Evolutionary conservation across 2,888 invertebrate species (phyloP).

Genomic region (Trachelus iudaicus): DNA sequence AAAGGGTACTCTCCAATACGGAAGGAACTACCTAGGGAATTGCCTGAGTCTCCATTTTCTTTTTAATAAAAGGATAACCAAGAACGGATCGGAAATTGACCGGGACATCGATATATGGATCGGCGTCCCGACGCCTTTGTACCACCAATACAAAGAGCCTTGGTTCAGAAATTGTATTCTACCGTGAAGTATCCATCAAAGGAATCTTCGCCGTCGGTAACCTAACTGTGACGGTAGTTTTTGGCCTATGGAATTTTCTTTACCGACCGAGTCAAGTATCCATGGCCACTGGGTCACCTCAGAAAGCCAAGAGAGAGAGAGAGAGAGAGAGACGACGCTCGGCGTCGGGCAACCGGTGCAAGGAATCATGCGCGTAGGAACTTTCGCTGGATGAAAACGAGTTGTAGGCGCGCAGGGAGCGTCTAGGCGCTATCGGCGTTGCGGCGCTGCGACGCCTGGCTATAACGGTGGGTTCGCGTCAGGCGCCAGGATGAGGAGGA

Average conservation of each 20-base stretch:
- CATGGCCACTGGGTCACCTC: background rate
- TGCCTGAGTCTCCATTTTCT: background rate
- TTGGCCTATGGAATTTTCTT: background rate
- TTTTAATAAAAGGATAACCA: background rate
- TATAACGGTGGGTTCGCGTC: conserved; percentile 8
- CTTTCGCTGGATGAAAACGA: background rate
- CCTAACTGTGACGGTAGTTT: background rate
- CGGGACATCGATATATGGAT: background rate
- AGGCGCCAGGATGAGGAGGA: conserved; percentile 32
- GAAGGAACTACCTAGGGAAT: background rate
- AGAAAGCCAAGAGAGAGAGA: background rate
- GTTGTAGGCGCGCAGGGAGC: conserved; percentile 20
- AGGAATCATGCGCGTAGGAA: background rate
- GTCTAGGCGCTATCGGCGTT: background rate
- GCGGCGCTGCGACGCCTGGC: background rate
- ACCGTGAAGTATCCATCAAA: background rate
- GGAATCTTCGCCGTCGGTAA: background rate
- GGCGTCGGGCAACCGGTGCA: background rate
- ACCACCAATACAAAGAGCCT: background rate
- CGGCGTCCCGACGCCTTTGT: background rate
- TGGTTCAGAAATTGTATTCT: background rate
- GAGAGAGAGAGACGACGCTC: background rate
- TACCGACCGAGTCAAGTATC: background rate
- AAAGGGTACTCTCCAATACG: background rate
- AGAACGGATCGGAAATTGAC: background rate